Conservation (phyloP, 2,113 vertebrate species). For the Rynchops niger region DNA sequence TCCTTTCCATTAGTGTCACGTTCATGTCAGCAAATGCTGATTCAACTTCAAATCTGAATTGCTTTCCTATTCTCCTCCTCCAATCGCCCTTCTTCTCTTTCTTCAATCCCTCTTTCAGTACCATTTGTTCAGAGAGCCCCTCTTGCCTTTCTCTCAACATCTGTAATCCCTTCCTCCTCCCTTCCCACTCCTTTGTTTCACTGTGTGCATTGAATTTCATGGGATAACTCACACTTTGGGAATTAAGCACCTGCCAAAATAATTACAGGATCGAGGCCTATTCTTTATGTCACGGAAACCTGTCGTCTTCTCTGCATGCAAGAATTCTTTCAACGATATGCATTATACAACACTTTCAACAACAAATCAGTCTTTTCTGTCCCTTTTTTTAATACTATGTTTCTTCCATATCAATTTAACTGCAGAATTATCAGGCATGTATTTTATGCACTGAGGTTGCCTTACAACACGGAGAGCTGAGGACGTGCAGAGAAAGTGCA, state of each 20-base stretch:
- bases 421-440: background rate
- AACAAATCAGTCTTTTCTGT: slow-evolving; percentile 28
- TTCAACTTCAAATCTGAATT: slow-evolving; percentile 55
- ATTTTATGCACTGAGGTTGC: background rate
- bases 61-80: background rate
- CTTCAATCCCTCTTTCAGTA: slow-evolving; percentile 11
- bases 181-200: slow-evolving; percentile 46
- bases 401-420: slow-evolving; percentile 26
- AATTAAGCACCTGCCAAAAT: slow-evolving; percentile 67
- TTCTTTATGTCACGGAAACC: slow-evolving; percentile 30
- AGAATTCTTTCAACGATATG: slow-evolving; percentile 8
- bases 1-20: slow-evolving; percentile 44
- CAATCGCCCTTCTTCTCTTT: background rate
- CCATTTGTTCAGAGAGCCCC: background rate
- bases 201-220: slow-evolving; percentile 37
- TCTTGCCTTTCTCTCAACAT: slow-evolving; percentile 45
- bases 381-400: background rate
- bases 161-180: slow-evolving; percentile 45
- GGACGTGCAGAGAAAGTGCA: background rate
- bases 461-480: background rate
- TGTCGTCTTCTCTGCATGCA: background rate
- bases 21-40: slow-evolving; percentile 47
- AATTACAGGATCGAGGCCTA: slow-evolving; percentile 44
- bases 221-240: slow-evolving; percentile 52
- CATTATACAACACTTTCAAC: slow-evolving; percentile 7